Evolutionary conservation across 2,113 vertebrate species (phyloP).

Genomic region (Urocynchramus pylzowi): DNA sequence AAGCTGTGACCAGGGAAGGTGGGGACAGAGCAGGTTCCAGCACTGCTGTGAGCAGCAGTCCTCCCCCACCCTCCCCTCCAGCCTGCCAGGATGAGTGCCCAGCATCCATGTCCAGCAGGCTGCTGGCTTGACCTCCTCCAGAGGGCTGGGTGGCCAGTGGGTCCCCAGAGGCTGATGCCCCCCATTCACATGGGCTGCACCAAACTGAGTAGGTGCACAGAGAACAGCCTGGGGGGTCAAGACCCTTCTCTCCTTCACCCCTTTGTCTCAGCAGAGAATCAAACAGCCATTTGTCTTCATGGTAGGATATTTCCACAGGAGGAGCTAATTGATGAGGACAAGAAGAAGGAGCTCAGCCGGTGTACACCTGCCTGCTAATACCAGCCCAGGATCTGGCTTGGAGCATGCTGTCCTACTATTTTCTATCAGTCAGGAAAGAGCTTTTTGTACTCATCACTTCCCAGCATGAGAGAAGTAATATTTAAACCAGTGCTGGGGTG

Average conservation of each 20-base stretch:
- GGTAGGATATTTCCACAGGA: background rate
- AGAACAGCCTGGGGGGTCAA: accelerated
- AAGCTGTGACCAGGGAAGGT: background rate
- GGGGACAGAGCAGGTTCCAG: background rate
- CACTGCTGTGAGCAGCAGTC: accelerated
- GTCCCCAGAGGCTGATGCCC: background rate
- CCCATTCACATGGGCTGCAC: background rate
- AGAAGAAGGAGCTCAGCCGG: background rate
- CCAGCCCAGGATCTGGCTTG: background rate
- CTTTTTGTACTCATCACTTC: background rate
- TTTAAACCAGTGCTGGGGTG: background rate
- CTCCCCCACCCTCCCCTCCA: background rate
- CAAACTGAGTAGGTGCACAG: accelerated
- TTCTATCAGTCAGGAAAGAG: background rate
- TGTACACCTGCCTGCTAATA: background rate
- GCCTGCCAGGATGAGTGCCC: accelerated
- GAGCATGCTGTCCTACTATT: background rate
- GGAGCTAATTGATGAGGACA: background rate
- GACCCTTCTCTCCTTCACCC: background rate
- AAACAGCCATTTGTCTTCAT: background rate
- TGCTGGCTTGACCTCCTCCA: accelerated
- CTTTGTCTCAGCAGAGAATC: background rate
- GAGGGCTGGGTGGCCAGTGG: accelerated
- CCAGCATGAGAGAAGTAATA: background rate
- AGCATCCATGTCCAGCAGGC: accelerated